These are phyloP conservation scores for Ichneumoninae sp. DNA, from an alignment of 2,888 invertebrate species.

Conservation along the genomic window DNA sequence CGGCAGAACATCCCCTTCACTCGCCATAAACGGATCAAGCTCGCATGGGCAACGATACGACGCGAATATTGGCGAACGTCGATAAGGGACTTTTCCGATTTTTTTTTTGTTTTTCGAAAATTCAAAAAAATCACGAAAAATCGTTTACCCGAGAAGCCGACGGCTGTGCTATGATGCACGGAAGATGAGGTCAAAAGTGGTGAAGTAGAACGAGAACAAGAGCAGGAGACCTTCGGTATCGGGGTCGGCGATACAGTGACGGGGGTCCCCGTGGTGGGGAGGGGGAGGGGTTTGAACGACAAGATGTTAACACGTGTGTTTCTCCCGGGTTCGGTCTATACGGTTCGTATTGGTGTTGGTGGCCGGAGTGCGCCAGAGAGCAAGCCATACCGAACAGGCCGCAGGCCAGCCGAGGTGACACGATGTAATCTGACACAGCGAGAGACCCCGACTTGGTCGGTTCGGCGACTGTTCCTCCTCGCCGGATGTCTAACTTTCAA, in stretches of 20 bases:
- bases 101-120: slow-evolving; percentile 51
- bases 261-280: slow-evolving; percentile 34
- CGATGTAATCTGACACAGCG: slow-evolving; percentile 82
- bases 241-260: slow-evolving; percentile 60
- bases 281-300: slow-evolving; percentile 76
- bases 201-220: slow-evolving; percentile 39
- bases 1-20: slow-evolving; percentile 46
- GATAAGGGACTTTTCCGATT: slow-evolving; percentile 46
- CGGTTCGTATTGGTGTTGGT: slow-evolving; percentile 52
- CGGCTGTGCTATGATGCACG: background rate
- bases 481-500: slow-evolving; percentile 1
- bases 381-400: slow-evolving; percentile 53
- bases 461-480: slow-evolving; percentile 34
- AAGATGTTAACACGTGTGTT: slow-evolving; percentile 82
- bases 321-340: slow-evolving; percentile 58
- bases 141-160: background rate
- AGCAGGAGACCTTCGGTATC: slow-evolving; percentile 60
- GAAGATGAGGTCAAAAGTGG: slow-evolving; percentile 14
- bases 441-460: slow-evolving; percentile 48
- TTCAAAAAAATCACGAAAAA: background rate
- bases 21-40: slow-evolving; percentile 66
- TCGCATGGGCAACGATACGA: slow-evolving; percentile 21
- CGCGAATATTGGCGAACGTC: slow-evolving; percentile 39
- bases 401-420: slow-evolving; percentile 76
- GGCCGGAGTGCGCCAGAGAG: slow-evolving; percentile 37